Evolutionary conservation across 64 coral and sea anemone species (phyloP).

Genomic region (Exaiptasia diaphana): DNA sequence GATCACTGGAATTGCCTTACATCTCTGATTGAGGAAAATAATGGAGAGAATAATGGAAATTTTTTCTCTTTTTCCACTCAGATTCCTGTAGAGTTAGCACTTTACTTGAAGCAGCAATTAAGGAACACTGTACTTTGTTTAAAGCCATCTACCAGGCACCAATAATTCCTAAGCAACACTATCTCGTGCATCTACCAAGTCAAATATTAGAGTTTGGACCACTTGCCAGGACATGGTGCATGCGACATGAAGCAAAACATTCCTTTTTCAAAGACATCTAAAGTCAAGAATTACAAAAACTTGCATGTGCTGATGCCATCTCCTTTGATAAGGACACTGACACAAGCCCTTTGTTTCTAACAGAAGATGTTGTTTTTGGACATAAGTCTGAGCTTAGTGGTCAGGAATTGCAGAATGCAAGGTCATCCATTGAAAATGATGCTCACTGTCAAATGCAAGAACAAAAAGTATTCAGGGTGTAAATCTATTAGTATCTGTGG

Average conservation of each 20-base stretch:
- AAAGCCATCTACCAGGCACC: background rate
- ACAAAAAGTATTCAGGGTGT: too few relatives aligned
- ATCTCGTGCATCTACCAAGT: constrained; percentile 11
- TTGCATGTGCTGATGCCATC: constrained; percentile 8
- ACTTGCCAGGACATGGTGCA: constrained; percentile 17
- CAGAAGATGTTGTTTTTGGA: background rate
- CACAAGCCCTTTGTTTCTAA: background rate
- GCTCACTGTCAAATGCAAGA: too few relatives aligned
- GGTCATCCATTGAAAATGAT: background rate
- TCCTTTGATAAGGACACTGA: background rate
- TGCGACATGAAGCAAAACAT: constrained; percentile 25
- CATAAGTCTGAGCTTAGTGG: background rate
- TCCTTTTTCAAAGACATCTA: background rate
- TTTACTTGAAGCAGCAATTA: background rate
- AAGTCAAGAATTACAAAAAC: constrained; percentile 15
- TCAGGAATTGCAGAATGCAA: background rate
- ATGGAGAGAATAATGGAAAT: background rate
- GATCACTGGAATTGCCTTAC: background rate
- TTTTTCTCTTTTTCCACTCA: background rate
- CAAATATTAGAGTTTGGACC: constrained; percentile 25
- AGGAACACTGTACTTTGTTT: background rate
- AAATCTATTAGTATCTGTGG: constrained; percentile 7
- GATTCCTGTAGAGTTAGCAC: background rate
- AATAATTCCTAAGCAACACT: constrained; percentile 31
- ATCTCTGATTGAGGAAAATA: background rate